A percentile compares a stretch with the other conserved stretches of the same genome.
phyloP scores from a whole-genome alignment of 1,140 invertebrate species.

The Planococcus citri region DNA sequence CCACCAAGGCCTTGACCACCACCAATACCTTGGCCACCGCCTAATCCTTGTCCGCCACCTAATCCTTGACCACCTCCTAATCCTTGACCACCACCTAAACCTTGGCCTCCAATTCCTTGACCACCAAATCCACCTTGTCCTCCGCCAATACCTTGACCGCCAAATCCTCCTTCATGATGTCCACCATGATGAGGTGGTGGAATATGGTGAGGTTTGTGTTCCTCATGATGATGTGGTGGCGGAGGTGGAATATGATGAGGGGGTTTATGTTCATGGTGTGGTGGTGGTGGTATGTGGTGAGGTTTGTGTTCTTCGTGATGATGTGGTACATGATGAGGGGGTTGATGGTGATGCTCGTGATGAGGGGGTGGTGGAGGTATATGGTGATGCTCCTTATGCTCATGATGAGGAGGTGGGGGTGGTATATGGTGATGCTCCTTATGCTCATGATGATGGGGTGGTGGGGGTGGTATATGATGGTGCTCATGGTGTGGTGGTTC shows the following conservation, averaged over 20 bases:
- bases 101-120: background rate
- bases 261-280: background rate
- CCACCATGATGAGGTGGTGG: background rate
- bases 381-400: background rate
- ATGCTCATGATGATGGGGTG: background rate
- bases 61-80: background rate
- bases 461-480: background rate
- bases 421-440: background rate
- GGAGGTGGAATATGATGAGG: background rate
- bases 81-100: background rate
- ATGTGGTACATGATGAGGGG: background rate
- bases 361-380: background rate
- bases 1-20: background rate
- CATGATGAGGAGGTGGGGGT: background rate
- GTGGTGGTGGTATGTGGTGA: background rate
- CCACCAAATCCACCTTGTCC: background rate
- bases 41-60: background rate
- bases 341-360: background rate
- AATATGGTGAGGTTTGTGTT: background rate
- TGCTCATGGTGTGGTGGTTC: background rate
- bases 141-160: background rate
- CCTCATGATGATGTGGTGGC: too few species aligned
- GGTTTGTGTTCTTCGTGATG: background rate
- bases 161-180: background rate
- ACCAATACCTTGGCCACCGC: background rate